Evolutionary conservation across 2,888 invertebrate species (phyloP).

Genomic region (Caenorhabditis macrosperma): DNA sequence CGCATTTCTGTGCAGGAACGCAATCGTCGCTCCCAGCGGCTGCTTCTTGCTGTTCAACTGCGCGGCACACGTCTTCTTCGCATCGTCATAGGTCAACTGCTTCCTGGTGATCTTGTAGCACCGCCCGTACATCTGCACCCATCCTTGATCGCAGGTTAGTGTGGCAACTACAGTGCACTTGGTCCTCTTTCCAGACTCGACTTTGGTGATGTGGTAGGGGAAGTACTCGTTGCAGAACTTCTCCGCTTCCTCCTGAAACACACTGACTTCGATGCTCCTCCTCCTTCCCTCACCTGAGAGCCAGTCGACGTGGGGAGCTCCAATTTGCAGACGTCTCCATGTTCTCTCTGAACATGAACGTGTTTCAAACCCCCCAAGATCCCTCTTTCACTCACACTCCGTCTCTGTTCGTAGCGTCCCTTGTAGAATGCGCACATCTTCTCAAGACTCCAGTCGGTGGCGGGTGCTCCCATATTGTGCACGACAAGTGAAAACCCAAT

Average conservation of each 20-base stretch:
- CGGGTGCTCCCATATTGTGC: too few species aligned
- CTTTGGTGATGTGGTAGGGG: background rate
- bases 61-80: background rate
- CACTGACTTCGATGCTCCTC: too few species aligned
- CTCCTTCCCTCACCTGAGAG: too few species aligned
- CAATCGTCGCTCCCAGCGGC: background rate
- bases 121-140: slow-evolving; percentile 23
- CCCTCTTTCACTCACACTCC: too few species aligned
- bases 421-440: too few species aligned
- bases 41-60: background rate
- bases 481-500: too few species aligned
- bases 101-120: slow-evolving; percentile 11
- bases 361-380: too few species aligned
- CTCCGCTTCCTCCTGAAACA: too few species aligned
- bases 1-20: slow-evolving; percentile 18
- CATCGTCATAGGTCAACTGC: background rate
- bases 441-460: too few species aligned
- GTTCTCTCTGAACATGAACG: too few species aligned
- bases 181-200: background rate
- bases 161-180: background rate
- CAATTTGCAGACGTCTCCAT: background rate
- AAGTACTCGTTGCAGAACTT: background rate
- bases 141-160: background rate
- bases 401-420: too few species aligned
- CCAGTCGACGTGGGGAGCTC: background rate